Evolutionary conservation across 2,888 invertebrate genomes (phyloP).

Genomic region (Eucera pruinosa): DNA sequence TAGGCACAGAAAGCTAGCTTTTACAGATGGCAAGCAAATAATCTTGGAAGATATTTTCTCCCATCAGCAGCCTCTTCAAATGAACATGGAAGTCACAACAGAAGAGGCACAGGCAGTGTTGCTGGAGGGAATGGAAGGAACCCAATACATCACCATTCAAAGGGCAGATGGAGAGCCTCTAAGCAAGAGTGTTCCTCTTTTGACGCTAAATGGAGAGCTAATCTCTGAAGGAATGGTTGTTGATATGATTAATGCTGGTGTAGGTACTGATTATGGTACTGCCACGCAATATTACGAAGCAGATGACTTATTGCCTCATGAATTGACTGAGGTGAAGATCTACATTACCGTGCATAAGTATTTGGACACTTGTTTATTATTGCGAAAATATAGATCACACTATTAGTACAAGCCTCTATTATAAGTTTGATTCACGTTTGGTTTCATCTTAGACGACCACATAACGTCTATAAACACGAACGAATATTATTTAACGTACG

Average conservation of each 20-base stretch:
- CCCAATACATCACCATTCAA: constrained; percentile 84
- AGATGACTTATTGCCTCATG: constrained; percentile 80
- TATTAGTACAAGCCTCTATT: too few species aligned
- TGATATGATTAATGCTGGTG: constrained; percentile 83
- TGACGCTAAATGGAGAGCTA: constrained; percentile 81
- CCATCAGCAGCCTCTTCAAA: neutral
- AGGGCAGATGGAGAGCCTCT: constrained; percentile 80
- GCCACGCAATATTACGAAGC: constrained; percentile 81
- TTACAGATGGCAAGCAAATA: constrained; percentile 51
- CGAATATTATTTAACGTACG: too few species aligned
- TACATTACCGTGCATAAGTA: too few species aligned
- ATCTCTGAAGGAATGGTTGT: constrained; percentile 83
- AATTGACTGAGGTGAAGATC: constrained; percentile 82
- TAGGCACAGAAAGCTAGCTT: constrained; percentile 35
- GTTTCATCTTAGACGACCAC: too few species aligned
- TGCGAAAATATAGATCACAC: too few species aligned
- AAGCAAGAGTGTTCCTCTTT: constrained; percentile 80
- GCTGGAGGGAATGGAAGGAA: constrained; percentile 81
- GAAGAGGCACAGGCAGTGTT: constrained; percentile 82
- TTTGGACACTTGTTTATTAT: too few species aligned
- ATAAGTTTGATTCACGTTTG: too few species aligned
- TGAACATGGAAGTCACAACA: constrained; percentile 79
- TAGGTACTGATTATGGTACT: constrained; percentile 78
- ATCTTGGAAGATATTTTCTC: constrained; percentile 9
- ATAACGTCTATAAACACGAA: too few species aligned